A percentile compares a stretch with the other conserved stretches of the same genome.
These are phyloP conservation scores for Incurvaria masculella DNA, from an alignment of 2,888 invertebrate species.

Conservation along the genomic window DNA sequence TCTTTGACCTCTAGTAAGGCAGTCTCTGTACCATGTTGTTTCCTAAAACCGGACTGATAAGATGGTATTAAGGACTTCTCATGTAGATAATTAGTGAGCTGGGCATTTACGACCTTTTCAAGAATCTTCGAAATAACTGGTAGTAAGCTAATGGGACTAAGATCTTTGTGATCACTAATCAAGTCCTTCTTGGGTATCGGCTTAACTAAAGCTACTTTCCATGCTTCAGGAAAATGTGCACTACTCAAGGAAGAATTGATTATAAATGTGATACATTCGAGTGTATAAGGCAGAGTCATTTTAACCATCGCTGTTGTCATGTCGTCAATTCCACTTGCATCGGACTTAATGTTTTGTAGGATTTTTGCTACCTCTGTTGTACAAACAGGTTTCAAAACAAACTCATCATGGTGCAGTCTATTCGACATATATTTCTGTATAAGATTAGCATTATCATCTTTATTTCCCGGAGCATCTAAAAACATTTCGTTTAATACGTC, in stretches of 20 bases:
- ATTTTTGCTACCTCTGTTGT: neutral
- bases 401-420: neutral
- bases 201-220: neutral
- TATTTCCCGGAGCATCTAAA: neutral
- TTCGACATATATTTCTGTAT: neutral
- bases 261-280: neutral
- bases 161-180: neutral
- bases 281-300: neutral
- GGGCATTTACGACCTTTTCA: neutral
- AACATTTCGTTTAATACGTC: neutral
- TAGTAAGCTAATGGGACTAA: neutral
- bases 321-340: neutral
- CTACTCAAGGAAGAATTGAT: neutral
- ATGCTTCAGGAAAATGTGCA: neutral
- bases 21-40: neutral
- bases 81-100: neutral
- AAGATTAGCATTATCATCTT: neutral
- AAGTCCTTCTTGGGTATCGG: neutral
- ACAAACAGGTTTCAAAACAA: neutral
- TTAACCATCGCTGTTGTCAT: neutral
- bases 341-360: neutral
- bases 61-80: neutral
- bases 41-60: neutral
- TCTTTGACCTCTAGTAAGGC: neutral
- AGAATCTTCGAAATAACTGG: neutral